Evolutionary conservation across 64 coral and sea anemone genomes (phyloP), one percentile per base, ranked within the genome.

Genomic region (Actinia tenebrosa): DNA sequence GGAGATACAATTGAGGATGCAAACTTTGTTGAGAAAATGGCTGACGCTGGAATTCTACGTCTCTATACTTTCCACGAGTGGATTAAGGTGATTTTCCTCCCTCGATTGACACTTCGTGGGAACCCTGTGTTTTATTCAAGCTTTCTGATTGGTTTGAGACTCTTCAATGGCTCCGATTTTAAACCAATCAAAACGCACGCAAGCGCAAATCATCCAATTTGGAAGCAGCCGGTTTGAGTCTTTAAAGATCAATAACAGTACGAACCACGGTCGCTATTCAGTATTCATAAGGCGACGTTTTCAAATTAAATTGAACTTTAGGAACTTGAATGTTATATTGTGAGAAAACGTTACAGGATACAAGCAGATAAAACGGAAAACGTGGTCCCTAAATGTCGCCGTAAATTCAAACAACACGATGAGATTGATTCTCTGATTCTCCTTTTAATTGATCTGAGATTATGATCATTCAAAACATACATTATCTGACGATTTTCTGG

Each of bases 1-100:
- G 96, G 96, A 16, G 96, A 98, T 79, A 98, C 93, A 19, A 88
- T 98, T 53, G 96, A 98, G 85, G 96, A 98, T 69, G 96, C 96
- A 2, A 98, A 98, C 85, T 98, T 98, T 84, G 96, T 98, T 64
- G 93, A 98, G 60, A 95, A 95, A 69, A 95, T 98, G 96, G 93
- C 96, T 27, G 96, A 98, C 87, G 96, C 93, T 43, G 96, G 96
- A 26, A 98, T 98, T 69, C 63, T 98, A 68, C 87, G 93, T 44
- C 96, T 98, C 18, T 98, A 87, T 53, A 95, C 96, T 20, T 92
- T 98, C 55, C 88, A 94, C 13, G 93, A 95, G 11, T 98, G 96
- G 96, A 92, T 94, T 71, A 98, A 95, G 93, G 96, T 98, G 15
- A 72, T 79, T 47, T 50, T 19, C n/a, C 4, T 19, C n/a, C 4